Base-by-base conservation (phyloP, 2,113 vertebrate genomes). In the Forbesichthys agassizii region DNA sequence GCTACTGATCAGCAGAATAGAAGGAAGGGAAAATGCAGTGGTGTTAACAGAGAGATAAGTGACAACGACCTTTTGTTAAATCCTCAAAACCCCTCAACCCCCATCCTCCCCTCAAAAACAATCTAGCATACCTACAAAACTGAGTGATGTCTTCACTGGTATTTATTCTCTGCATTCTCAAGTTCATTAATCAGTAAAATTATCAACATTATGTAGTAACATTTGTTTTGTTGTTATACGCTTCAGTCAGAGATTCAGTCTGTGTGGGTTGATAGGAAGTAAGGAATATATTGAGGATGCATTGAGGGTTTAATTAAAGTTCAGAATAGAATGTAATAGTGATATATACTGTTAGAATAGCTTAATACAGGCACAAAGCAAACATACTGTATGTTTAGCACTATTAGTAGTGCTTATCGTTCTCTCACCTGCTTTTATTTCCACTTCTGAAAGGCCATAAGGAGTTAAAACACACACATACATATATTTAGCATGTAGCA, bases 401-500 rank as follows among this genome's bases (percentile, higher is more conserved):
- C n/a, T 9, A 18, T 4, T 13, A 10, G 13, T 52, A 4, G n/a
- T 49, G 14, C 71, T 63, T 9, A 61, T 6, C 1, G 4, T 48
- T 52, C 2, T 54, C 86, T 89, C 80, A 91, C 84, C 89, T 88
- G 84, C 10, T 80, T 73, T 84, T 13, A 86, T 72, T 1, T 88
- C 81, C 76, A 47, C 12, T 52, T 88, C 85, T 88, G 80, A 57
- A 46, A 33, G 7, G 56, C 49, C 62, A 65, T 8, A 18, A 68
- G 59, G 57, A 58, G 77, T 69, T 11, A 11, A 78, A 27, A 11
- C 16, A 18, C 27, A 27, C 8, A 14, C 11, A 81, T 36, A 33
- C 64, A 7, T 11, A 11, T 18, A 14, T 75, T 64, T 7, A 59
- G 61, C 71, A 48, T 48, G 10, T 8, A 55, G 27, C 11, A 42